A percentile compares a stretch with the other conserved stretches of the same genome.
phyloP scores from a whole-genome alignment of 1,140 invertebrate species.

The Polypedilum pembai region DNA sequence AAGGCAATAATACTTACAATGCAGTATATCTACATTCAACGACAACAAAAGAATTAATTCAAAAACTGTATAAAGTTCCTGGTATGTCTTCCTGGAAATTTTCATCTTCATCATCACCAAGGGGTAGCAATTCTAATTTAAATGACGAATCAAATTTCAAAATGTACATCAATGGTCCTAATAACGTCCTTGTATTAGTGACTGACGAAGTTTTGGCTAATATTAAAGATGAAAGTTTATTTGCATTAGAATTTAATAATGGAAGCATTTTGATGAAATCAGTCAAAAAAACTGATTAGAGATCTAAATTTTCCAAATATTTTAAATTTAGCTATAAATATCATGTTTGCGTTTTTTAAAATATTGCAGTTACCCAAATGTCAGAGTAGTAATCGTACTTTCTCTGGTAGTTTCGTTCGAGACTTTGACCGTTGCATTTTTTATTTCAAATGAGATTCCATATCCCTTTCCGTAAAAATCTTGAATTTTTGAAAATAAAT shows the following conservation, averaged over 20 bases:
- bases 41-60: slow-evolving; percentile 56
- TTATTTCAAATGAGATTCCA: too few species aligned
- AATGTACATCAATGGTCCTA: slow-evolving; percentile 64
- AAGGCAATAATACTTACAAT: slow-evolving; percentile 61
- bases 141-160: slow-evolving; percentile 44
- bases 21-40: slow-evolving; percentile 68
- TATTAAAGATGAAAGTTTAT: slow-evolving; percentile 58
- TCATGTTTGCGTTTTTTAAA: too few species aligned
- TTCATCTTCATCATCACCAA: not conserved
- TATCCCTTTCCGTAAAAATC: too few species aligned
- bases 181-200: slow-evolving; percentile 64
- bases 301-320: not conserved
- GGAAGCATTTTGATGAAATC: slow-evolving; percentile 42
- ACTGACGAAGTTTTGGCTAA: slow-evolving; percentile 64
- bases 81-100: slow-evolving; percentile 31
- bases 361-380: too few species aligned
- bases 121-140: slow-evolving; percentile 41
- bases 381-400: too few species aligned
- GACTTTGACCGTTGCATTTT: too few species aligned
- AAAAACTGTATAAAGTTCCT: slow-evolving; percentile 51
- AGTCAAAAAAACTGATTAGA: slow-evolving; percentile 36
- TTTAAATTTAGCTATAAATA: too few species aligned
- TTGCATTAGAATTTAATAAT: slow-evolving; percentile 48
- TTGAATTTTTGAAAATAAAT: too few species aligned
- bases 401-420: too few species aligned